These are phyloP conservation scores for Bombus breviceps DNA, from an alignment of 1,140 invertebrate genomes.

Conservation along the genomic window DNA sequence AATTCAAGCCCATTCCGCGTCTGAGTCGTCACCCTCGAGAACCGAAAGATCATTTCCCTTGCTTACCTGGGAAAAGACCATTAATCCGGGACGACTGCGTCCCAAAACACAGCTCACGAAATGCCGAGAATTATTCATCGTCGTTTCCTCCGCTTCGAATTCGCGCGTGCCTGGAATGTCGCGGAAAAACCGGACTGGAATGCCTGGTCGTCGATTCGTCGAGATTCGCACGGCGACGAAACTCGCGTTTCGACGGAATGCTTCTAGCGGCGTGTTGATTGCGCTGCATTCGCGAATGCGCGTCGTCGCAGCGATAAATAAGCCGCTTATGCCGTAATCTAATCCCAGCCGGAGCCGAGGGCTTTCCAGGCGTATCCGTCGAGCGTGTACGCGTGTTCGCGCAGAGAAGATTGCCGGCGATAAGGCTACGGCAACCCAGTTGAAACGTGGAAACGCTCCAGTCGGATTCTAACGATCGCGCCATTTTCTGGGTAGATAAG, in stretches of 20 bases:
- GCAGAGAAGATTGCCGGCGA: constrained; percentile 49
- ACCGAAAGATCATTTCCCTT: not conserved
- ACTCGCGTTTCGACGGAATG: constrained; percentile 21
- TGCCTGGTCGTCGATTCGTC: not conserved
- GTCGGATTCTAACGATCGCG: not conserved
- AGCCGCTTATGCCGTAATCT: constrained; percentile 67
- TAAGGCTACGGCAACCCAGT: constrained; percentile 23
- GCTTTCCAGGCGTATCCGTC: not conserved
- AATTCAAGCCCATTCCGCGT: not conserved
- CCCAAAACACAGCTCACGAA: not conserved
- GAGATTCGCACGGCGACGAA: not conserved
- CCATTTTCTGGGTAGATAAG: not conserved
- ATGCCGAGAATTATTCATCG: not conserved
- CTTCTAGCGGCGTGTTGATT: constrained; percentile 40
- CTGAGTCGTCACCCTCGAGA: not conserved
- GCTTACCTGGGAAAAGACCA: not conserved
- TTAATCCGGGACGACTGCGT: not conserved
- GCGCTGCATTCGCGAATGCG: constrained; percentile 35
- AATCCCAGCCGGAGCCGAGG: constrained; percentile 37
- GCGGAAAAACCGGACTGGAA: constrained; percentile 1
- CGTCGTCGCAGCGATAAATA: constrained; percentile 62
- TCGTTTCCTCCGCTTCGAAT: not conserved
- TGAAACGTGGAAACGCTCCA: not conserved
- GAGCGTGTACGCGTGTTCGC: constrained; percentile 39
- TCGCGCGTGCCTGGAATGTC: not conserved